Conservation (phyloP, 1,140 invertebrate species). For the Macrobrachium nipponense region DNA sequence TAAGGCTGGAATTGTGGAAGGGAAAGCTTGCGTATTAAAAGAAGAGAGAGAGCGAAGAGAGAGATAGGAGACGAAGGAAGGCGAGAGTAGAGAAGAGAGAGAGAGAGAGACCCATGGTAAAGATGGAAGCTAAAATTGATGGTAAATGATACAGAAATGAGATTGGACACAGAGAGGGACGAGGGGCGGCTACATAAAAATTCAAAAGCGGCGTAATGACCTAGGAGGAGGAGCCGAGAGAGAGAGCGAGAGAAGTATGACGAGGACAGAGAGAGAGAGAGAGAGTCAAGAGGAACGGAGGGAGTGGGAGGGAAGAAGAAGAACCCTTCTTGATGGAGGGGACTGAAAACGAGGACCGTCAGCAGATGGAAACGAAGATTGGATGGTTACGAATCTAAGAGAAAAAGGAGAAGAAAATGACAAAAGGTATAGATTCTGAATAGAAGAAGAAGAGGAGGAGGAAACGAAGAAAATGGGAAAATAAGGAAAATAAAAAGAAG, state of each 20-base stretch:
- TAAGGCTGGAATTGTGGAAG: neutral
- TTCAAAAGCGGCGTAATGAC: too few species aligned
- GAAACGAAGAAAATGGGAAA: neutral
- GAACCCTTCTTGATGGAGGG: neutral
- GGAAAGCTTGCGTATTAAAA: neutral
- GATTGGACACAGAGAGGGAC: too few species aligned
- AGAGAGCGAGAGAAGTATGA: too few species aligned
- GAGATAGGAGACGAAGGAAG: neutral
- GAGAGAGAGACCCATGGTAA: neutral
- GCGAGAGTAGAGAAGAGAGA: neutral
- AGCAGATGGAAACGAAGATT: neutral
- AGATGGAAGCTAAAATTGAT: too few species aligned
- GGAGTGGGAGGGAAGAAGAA: neutral
- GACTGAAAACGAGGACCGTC: neutral
- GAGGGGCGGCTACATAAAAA: too few species aligned
- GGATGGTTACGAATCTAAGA: neutral
- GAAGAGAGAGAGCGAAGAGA: neutral
- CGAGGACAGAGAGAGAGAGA: too few species aligned
- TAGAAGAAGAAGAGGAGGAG: neutral
- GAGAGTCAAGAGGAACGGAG: slow-evolving; percentile 11
- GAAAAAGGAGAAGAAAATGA: slow-evolving; percentile 3
- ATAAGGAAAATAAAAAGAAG: too few species aligned
- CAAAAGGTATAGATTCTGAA: neutral
- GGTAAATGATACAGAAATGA: too few species aligned
- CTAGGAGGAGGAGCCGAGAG: too few species aligned